These are phyloP conservation scores for Drosophila yooni DNA, from an alignment of 2,888 invertebrate genomes.

Conservation along the genomic window DNA sequence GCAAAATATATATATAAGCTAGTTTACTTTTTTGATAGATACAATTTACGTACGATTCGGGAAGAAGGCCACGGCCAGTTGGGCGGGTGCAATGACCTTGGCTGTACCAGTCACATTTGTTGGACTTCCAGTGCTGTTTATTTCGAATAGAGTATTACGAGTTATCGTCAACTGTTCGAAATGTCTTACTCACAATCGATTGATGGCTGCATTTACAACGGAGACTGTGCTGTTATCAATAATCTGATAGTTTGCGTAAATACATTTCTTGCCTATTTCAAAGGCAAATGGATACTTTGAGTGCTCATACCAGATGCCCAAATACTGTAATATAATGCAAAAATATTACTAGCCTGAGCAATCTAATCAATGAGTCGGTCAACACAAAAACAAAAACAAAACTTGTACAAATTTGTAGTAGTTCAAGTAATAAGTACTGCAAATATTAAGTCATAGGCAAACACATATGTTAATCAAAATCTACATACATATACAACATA, in stretches of 20 bases:
- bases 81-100: conserved; percentile 75
- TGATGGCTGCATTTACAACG: conserved; percentile 85
- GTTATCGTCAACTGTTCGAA: too few species aligned
- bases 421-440: too few species aligned
- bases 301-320: conserved; percentile 92
- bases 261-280: conserved; percentile 90
- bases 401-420: neutral
- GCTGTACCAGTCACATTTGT: conserved; percentile 76
- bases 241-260: conserved; percentile 88
- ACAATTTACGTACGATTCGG: conserved; percentile 62
- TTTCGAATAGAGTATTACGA: neutral
- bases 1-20: neutral
- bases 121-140: conserved; percentile 66
- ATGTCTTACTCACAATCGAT: conserved; percentile 69
- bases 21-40: neutral
- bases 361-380: too few species aligned
- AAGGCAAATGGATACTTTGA: conserved; percentile 91
- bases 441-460: neutral
- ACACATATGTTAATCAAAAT: too few species aligned
- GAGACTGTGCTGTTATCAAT: conserved; percentile 85
- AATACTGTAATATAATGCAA: conserved; percentile 86
- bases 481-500: neutral
- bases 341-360: too few species aligned
- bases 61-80: conserved; percentile 76
- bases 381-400: too few species aligned